Evolutionary conservation across 1,140 invertebrate species (phyloP).

Genomic region (Drosophila tristis): DNA sequence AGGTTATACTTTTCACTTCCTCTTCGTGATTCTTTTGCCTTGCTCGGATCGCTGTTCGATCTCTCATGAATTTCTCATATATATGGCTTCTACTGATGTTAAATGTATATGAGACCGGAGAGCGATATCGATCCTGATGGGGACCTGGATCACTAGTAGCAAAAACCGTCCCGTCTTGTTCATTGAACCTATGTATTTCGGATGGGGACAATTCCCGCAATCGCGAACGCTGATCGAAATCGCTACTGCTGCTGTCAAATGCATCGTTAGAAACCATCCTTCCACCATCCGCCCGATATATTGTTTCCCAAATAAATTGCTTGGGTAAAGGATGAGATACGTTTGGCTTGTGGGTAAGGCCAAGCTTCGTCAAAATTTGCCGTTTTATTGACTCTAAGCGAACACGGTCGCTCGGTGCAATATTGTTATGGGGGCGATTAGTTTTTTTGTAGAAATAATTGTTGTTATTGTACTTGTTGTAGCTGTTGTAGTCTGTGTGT

Average conservation of each 20-base stretch:
- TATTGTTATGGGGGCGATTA: conserved; percentile 53
- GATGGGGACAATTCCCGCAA: conserved; percentile 3
- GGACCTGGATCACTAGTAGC: conserved; percentile 2
- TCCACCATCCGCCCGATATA: conserved; percentile 87
- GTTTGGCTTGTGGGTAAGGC: conserved; percentile 88
- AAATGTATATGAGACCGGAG: conserved; percentile 11
- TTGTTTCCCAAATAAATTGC: conserved; percentile 89
- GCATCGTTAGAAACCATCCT: conserved; percentile 47
- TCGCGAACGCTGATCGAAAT: conserved; percentile 8
- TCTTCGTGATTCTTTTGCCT: conserved; percentile 2
- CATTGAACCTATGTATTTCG: conserved; percentile 1
- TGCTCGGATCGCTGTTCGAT: conserved; percentile 3
- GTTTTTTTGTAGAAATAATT: conserved; percentile 60
- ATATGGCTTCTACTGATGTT: conserved; percentile 20
- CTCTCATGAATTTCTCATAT: conserved; percentile 12
- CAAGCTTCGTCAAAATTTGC: conserved; percentile 90
- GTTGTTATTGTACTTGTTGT: conserved; percentile 58
- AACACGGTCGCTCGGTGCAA: conserved; percentile 85
- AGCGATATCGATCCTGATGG: conserved; percentile 15
- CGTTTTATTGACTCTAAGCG: conserved; percentile 91
- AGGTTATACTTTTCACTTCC: conserved; percentile 7
- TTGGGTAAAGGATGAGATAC: conserved; percentile 88
- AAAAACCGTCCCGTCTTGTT: neutral
- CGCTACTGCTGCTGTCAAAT: conserved; percentile 32
- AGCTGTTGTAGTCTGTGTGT: conserved; percentile 72